phyloP scores from a whole-genome alignment of 1,140 invertebrate species.

The Holcopasites calliopsidis region DNA sequence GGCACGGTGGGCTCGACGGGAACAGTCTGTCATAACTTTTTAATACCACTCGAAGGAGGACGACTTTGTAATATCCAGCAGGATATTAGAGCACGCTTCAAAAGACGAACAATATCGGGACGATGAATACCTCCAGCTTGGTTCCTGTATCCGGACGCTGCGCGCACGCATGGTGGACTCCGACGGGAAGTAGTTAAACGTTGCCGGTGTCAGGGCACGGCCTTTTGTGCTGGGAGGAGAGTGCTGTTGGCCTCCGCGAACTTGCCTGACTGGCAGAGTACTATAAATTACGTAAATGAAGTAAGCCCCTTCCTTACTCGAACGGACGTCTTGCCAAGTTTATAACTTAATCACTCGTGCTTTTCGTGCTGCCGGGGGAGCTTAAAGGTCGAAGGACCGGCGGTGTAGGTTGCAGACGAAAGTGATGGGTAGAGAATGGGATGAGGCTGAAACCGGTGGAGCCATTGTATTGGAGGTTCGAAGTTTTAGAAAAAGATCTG shows the following conservation, averaged over 20 bases:
- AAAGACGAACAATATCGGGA: slow-evolving; percentile 47
- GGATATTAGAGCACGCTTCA: slow-evolving; percentile 35
- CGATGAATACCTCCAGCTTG: slow-evolving; percentile 29
- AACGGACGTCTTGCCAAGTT: slow-evolving; percentile 72
- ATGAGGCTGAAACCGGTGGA: not conserved
- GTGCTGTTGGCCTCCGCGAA: slow-evolving; percentile 50
- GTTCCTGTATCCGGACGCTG: slow-evolving; percentile 13
- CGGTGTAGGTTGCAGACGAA: slow-evolving; percentile 31
- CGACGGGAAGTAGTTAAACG: slow-evolving; percentile 69
- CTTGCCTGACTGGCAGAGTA: slow-evolving; percentile 63
- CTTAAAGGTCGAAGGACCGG: slow-evolving; percentile 37
- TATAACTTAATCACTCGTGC: slow-evolving; percentile 72
- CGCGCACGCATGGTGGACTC: slow-evolving; percentile 56
- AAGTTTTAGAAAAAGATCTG: too few relatives aligned
- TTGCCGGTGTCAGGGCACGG: slow-evolving; percentile 67
- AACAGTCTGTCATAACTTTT: slow-evolving; percentile 32
- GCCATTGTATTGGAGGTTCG: too few relatives aligned
- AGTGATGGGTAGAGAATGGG: not conserved
- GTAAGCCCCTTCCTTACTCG: slow-evolving; percentile 64
- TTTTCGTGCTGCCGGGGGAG: slow-evolving; percentile 48
- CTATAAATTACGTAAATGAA: slow-evolving; percentile 77
- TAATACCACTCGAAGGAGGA: slow-evolving; percentile 28
- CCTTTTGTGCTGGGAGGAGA: slow-evolving; percentile 56
- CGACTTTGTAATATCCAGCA: slow-evolving; percentile 32
- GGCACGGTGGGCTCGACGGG: slow-evolving; percentile 24